Conservation (phyloP, 2,888 invertebrate species). For the Netelia inedita region DNA sequence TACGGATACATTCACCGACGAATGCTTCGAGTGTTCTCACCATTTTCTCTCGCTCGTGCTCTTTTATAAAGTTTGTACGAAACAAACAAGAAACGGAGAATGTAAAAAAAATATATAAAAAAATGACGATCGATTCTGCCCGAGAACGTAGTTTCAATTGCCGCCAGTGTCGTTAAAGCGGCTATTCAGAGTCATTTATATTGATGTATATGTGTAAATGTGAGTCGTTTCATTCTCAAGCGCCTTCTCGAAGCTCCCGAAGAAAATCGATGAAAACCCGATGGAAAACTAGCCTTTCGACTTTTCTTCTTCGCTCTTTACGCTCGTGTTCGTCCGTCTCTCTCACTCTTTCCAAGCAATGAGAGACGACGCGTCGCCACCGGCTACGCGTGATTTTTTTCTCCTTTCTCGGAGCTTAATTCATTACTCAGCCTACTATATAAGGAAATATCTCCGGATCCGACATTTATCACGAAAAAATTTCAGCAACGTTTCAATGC, state of each 20-base stretch:
- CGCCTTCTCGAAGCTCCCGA: not conserved
- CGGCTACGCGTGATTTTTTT: conserved; percentile 28
- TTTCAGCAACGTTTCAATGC: conserved; percentile 11
- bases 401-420: conserved; percentile 15
- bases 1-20: conserved; percentile 39
- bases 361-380: conserved; percentile 45
- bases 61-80: conserved; percentile 13
- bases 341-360: conserved; percentile 17
- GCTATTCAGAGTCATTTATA: conserved; percentile 12
- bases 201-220: conserved; percentile 12
- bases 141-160: conserved; percentile 1
- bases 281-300: not conserved
- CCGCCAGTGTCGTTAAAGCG: conserved; percentile 15
- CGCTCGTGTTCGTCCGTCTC: not conserved
- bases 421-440: conserved; percentile 41
- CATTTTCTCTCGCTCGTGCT: not conserved
- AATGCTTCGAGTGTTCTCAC: not conserved
- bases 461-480: conserved; percentile 13
- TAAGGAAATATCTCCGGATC: not conserved
- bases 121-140: not conserved
- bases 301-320: not conserved
- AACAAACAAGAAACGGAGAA: conserved; percentile 31
- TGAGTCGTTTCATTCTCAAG: conserved; percentile 13
- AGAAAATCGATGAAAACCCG: conserved; percentile 8
- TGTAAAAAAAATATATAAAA: not conserved